Conservation (phyloP, 2,113 vertebrate species). For the Hypocryptadius cinnamomeus region DNA sequence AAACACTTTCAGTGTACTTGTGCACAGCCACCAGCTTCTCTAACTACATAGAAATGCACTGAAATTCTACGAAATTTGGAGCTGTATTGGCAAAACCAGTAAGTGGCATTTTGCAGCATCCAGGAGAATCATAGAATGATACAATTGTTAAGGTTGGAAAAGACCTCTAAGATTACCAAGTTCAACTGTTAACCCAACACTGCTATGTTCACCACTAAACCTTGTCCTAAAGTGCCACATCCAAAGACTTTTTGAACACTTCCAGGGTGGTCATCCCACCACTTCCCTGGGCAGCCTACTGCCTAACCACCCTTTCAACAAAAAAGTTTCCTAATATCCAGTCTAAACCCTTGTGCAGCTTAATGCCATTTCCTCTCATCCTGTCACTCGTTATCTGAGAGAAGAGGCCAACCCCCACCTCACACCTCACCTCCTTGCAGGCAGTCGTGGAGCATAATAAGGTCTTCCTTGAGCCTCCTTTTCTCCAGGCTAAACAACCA, state of each 20-base stretch:
- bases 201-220: neutral
- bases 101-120: neutral
- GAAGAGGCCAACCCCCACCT: neutral
- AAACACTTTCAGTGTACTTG: neutral
- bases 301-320: accelerated
- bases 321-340: neutral
- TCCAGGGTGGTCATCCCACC: neutral
- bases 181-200: neutral
- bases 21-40: neutral
- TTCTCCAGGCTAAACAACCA: neutral
- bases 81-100: neutral
- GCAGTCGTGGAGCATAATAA: neutral
- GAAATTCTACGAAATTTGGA: neutral
- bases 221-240: neutral
- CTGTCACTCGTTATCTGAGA: neutral
- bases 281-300: neutral
- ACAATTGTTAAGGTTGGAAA: neutral
- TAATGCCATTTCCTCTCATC: neutral
- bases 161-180: neutral
- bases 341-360: neutral
- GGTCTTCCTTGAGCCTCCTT: neutral
- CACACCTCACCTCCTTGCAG: neutral
- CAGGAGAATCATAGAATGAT: neutral
- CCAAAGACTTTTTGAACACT: neutral
- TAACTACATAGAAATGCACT: neutral